Evolutionary conservation across 2,797 vertebrate species (phyloP).

Genomic region (Gobionotothen gibberifrons): DNA sequence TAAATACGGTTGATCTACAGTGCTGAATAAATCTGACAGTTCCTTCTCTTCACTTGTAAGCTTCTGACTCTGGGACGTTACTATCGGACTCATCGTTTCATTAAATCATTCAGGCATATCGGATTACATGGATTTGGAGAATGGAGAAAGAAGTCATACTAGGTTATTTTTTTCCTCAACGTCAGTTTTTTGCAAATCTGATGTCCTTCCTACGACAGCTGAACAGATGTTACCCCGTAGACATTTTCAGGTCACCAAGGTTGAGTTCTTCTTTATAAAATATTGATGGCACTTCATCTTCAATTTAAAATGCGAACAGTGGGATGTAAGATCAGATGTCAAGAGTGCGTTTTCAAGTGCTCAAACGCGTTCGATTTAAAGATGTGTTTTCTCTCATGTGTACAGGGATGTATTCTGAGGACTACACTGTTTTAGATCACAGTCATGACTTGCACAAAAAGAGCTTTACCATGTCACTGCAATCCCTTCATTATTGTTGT

Average conservation of each 20-base stretch:
- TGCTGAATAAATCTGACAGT: too few species aligned
- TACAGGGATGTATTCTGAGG: too few species aligned
- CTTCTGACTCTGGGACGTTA: too few species aligned
- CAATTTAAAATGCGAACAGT: not conserved
- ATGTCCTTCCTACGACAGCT: not conserved
- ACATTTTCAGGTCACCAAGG: conserved; percentile 7
- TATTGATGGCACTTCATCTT: not conserved
- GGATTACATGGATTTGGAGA: not conserved
- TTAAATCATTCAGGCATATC: not conserved
- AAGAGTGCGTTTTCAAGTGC: not conserved
- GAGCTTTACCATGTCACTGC: not conserved
- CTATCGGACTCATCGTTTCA: too few species aligned
- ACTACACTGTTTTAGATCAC: too few species aligned
- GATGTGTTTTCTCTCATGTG: not conserved
- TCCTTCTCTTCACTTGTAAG: too few species aligned
- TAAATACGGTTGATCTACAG: too few species aligned
- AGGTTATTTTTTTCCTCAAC: not conserved
- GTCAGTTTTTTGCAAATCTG: not conserved
- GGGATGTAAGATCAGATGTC: not conserved
- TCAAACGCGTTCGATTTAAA: not conserved
- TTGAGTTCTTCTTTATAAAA: conserved; percentile 7
- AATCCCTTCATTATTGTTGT: not conserved
- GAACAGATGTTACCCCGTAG: not conserved
- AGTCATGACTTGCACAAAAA: not conserved
- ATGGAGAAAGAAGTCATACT: not conserved